Evolutionary conservation across 2,113 vertebrate genomes (phyloP), one percentile per base, ranked within the genome.

Genomic region (Brachypodius melanocephalos): DNA sequence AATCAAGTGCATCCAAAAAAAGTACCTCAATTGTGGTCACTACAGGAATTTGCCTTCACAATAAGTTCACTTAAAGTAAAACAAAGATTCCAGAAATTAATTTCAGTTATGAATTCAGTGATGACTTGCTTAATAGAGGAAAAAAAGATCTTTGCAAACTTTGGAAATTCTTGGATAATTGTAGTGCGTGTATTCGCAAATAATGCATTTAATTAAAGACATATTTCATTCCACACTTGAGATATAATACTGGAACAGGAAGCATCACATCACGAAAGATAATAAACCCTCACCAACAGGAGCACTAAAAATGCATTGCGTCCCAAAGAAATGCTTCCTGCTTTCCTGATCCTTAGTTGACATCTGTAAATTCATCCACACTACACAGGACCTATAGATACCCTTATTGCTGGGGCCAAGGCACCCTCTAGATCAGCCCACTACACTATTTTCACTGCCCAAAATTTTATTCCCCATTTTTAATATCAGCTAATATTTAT

Each of bases 161-260:
- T 91, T 76, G 45, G 82, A 97, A 97, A 84, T 62, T 43, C 46
- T 93, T 90, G 71, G 91, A 93, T 90, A 95, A 89, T 72, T 17
- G 20, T 32, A 80, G 57, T 20, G 11, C 83, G 28, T 71, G 63
- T 92, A 89, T 89, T 92, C 48, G 61, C 80, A 67, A 85, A 48
- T 31, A 90, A 95, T 71, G 85, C 7, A 73, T 89, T 95, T 85
- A 59, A 78, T 85, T 91, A 78, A 84, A 78, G 89, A 84, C 14
- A 32, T 83, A 65, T 62, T 62, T 76, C 80, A 95, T 63, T 12
- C 18, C 74, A 75, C 57, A 42, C 82, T n/a, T 66, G 26, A 34
- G 14, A 38, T 49, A 24, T 8, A 38, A 32, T 36, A 43, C 32
- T 66, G 32, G 15, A 73, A 38, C 22, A 34, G 34, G 55, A 87